Percentiles rank a stretch among this genome's conserved stretches.
phyloP scores from a whole-genome alignment of 2,113 vertebrate species.

The Amblyornis subalaris region DNA sequence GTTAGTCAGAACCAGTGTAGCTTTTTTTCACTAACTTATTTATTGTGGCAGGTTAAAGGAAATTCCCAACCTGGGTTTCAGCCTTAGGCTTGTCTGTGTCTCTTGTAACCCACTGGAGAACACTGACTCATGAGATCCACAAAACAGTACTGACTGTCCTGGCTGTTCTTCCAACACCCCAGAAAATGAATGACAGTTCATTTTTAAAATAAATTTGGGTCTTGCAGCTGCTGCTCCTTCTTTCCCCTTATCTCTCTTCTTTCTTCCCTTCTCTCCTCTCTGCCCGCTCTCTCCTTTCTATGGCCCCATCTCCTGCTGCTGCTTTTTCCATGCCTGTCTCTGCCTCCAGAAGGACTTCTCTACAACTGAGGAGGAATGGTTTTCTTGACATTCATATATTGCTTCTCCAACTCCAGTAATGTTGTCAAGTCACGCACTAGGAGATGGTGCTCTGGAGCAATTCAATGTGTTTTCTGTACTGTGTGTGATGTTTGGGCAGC shows the following conservation, averaged over 20 bases:
- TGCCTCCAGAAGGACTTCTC: background rate
- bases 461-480: background rate
- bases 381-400: background rate
- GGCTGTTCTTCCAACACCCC: background rate
- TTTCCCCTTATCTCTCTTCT: background rate
- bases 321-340: background rate
- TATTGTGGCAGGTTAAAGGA: background rate
- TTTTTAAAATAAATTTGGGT: background rate
- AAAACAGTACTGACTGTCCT: background rate
- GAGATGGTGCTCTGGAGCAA: background rate
- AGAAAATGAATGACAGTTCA: background rate
- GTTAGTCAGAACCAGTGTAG: background rate
- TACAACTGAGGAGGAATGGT: background rate
- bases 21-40: background rate
- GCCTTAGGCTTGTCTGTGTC: background rate
- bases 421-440: background rate
- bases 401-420: background rate
- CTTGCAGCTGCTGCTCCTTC: background rate
- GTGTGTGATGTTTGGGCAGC: background rate
- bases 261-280: background rate
- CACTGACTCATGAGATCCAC: constrained; percentile 9
- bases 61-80: background rate
- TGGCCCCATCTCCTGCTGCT: background rate
- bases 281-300: background rate
- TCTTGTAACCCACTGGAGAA: background rate